These are phyloP conservation scores for Cacoxenus indagator DNA, from an alignment of 2,888 invertebrate species.

Conservation along the genomic window DNA sequence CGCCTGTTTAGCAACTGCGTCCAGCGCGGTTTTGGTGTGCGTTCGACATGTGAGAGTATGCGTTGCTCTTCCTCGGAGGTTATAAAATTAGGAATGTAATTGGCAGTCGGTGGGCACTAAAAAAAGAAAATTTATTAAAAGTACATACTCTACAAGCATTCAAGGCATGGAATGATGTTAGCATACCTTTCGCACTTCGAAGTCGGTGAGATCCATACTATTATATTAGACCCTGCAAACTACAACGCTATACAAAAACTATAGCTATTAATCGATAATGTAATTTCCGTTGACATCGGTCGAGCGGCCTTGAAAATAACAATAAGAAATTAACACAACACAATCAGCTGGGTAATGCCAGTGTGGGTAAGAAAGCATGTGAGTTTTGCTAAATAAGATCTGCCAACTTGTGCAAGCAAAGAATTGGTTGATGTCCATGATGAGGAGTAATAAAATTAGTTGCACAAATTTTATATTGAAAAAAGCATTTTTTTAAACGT, in stretches of 20 bases:
- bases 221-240: constrained; percentile 30
- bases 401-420: too few relatives aligned
- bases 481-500: too few relatives aligned
- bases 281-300: constrained; percentile 37
- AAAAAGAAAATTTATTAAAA: constrained; percentile 30
- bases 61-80: constrained; percentile 79
- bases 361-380: too few relatives aligned
- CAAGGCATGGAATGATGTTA: neutral
- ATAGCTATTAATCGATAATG: constrained; percentile 49
- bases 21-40: constrained; percentile 95
- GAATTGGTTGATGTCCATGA: too few relatives aligned
- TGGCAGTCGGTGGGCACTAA: constrained; percentile 68
- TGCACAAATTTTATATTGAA: too few relatives aligned
- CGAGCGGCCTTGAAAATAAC: constrained; percentile 36
- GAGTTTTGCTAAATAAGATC: too few relatives aligned
- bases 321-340: too few relatives aligned
- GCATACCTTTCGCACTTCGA: constrained; percentile 64
- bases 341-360: too few relatives aligned
- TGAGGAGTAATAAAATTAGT: too few relatives aligned
- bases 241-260: constrained; percentile 26
- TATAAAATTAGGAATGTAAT: constrained; percentile 91
- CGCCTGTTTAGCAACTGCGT: constrained; percentile 90
- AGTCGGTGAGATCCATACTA: constrained; percentile 66
- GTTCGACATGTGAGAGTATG: constrained; percentile 81
- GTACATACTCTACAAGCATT: constrained; percentile 6